phyloP scores from a whole-genome alignment of 2,888 invertebrate species.

The Julus scanicus region DNA sequence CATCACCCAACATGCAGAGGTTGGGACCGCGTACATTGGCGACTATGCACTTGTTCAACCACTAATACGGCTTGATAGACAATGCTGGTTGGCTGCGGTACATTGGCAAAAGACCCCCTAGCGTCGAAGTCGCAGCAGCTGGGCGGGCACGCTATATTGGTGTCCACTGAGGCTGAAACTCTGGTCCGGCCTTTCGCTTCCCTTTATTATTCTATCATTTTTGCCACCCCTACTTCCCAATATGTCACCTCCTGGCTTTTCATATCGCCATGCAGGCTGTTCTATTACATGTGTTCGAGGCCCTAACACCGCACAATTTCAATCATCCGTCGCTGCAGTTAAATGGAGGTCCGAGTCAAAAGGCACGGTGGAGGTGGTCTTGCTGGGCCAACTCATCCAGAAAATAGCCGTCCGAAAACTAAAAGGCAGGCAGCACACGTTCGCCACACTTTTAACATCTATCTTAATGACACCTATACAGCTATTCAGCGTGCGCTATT shows the following conservation, averaged over 20 bases:
- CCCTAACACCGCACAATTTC: neutral
- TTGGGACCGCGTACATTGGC: neutral
- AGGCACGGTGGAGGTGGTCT: constrained; percentile 48
- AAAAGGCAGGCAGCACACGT: constrained; percentile 37
- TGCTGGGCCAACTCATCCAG: constrained; percentile 48
- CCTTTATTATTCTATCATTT: constrained; percentile 48
- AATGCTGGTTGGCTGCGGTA: constrained; percentile 43
- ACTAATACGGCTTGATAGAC: constrained; percentile 41
- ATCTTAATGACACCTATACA: constrained; percentile 32
- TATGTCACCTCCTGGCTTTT: constrained; percentile 24
- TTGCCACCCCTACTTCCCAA: constrained; percentile 27
- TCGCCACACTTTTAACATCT: constrained; percentile 30
- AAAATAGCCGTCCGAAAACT: constrained; percentile 40
- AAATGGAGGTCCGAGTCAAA: constrained; percentile 41
- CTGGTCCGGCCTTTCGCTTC: constrained; percentile 47
- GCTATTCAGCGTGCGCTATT: neutral
- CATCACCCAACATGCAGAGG: constrained; percentile 11
- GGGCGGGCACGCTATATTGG: constrained; percentile 52
- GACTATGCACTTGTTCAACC: neutral
- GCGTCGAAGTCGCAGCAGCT: constrained; percentile 52
- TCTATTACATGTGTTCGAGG: neutral
- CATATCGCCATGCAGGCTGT: neutral
- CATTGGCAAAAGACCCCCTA: neutral
- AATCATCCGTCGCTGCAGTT: neutral
- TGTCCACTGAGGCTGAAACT: constrained; percentile 53